These are phyloP conservation scores for Bryconaethiops microstoma DNA, from an alignment of 2,797 vertebrate genomes.

Conservation along the genomic window DNA sequence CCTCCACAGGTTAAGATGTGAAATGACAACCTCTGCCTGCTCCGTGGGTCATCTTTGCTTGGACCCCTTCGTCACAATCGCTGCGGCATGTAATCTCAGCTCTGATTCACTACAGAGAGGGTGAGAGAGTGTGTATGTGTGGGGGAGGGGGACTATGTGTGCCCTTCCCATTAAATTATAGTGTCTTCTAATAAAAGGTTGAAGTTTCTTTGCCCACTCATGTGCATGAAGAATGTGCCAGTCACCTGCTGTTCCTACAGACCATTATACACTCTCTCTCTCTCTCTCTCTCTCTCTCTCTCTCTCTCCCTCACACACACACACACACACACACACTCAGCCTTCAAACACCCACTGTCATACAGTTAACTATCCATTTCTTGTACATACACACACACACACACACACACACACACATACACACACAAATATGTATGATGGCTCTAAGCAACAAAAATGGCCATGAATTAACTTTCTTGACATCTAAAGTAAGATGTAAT, in stretches of 20 bases:
- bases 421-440: too few species aligned
- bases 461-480: too few species aligned
- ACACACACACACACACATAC: too few species aligned
- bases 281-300: too few species aligned
- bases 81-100: slow-evolving; percentile 2
- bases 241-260: slow-evolving; percentile 80
- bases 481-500: too few species aligned
- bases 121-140: slow-evolving; percentile 1
- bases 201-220: slow-evolving; percentile 85
- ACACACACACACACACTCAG: not conserved
- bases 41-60: slow-evolving; percentile 61
- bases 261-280: slow-evolving; percentile 60
- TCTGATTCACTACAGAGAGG: slow-evolving; percentile 35
- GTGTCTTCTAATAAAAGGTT: slow-evolving; percentile 87
- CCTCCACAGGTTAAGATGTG: slow-evolving; percentile 73
- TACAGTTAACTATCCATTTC: too few species aligned
- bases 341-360: too few species aligned
- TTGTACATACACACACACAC: too few species aligned
- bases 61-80: slow-evolving; percentile 62
- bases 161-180: slow-evolving; percentile 89
- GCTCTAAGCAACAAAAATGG: too few species aligned
- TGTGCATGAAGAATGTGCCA: slow-evolving; percentile 82
- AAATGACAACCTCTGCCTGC: slow-evolving; percentile 79
- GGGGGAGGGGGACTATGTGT: slow-evolving; percentile 40
- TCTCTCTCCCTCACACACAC: too few species aligned